Conservation (phyloP, 2,888 invertebrate genomes). For the Yponomeuta sedellus region DNA sequence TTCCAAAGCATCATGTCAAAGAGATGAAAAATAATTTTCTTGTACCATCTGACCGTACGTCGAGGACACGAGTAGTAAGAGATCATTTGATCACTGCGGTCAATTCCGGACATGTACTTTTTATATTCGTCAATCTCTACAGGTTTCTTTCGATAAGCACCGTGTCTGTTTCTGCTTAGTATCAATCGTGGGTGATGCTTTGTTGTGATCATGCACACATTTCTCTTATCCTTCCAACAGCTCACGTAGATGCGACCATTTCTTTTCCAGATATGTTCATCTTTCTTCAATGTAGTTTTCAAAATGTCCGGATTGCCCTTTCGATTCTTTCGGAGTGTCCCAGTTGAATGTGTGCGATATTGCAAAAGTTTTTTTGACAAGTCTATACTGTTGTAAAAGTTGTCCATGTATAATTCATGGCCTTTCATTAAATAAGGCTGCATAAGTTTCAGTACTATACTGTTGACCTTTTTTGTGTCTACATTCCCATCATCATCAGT, state of each 20-base stretch:
- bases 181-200: slow-evolving; percentile 29
- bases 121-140: not conserved
- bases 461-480: too few species aligned
- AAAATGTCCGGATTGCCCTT: slow-evolving; percentile 25
- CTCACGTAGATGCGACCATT: slow-evolving; percentile 32
- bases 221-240: slow-evolving; percentile 32
- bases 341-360: slow-evolving; percentile 26
- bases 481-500: slow-evolving; percentile 8
- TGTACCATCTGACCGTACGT: slow-evolving; percentile 32
- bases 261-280: slow-evolving; percentile 30
- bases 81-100: slow-evolving; percentile 29
- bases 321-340: slow-evolving; percentile 26
- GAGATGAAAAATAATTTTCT: slow-evolving; percentile 32
- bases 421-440: slow-evolving; percentile 30
- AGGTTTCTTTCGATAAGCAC: not conserved
- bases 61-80: slow-evolving; percentile 21
- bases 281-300: slow-evolving; percentile 29
- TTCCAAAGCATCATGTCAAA: slow-evolving; percentile 29
- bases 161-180: slow-evolving; percentile 15
- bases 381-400: slow-evolving; percentile 27
- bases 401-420: slow-evolving; percentile 33
- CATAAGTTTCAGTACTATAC: slow-evolving; percentile 24
- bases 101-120: slow-evolving; percentile 23
- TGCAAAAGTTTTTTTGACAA: slow-evolving; percentile 24
- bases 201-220: slow-evolving; percentile 33